phyloP scores from a whole-genome alignment of 92 coral and sea anemone species.

The Meandrina meandrites region DNA sequence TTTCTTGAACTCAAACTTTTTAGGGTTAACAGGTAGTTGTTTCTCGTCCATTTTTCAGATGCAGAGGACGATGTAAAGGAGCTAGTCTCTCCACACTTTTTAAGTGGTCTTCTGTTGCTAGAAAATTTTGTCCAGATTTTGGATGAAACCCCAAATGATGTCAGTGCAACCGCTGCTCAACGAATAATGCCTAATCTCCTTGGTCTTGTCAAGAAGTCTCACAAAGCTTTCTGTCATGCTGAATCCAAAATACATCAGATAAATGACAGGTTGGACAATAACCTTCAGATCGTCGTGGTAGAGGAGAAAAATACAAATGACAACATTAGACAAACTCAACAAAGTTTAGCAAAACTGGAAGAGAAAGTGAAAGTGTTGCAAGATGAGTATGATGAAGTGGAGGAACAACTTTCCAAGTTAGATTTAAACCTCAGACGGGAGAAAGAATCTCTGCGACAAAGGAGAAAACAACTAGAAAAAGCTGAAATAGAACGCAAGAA shows the following conservation, averaged over 20 bases:
- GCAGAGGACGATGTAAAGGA: background rate
- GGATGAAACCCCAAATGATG: constrained; percentile 5
- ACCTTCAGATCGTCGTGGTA: constrained; percentile 8
- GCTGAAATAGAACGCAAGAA: constrained; percentile 2
- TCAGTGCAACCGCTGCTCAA: constrained; percentile 12
- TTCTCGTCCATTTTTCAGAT: background rate
- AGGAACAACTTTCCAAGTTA: constrained; percentile 12
- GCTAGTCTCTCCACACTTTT: constrained; percentile 17
- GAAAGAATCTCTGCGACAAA: background rate
- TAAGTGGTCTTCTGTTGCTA: constrained; percentile 11
- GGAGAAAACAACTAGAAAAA: background rate
- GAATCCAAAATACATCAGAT: constrained; percentile 25
- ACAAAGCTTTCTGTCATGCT: constrained; percentile 19
- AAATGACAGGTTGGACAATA: constrained; percentile 7
- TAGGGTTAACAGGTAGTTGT: background rate
- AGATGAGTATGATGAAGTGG: constrained; percentile 1
- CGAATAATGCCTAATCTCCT: constrained; percentile 23
- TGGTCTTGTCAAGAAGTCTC: background rate
- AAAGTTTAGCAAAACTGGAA: constrained; percentile 13
- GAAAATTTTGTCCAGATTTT: constrained; percentile 32
- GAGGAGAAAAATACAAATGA: constrained; percentile 19
- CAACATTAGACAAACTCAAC: background rate
- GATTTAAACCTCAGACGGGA: background rate
- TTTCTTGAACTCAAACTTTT: too few species aligned
- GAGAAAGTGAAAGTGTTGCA: constrained; percentile 7